Conservation (phyloP, 35 echinoderm and acorn worm species). For the Ophioderma brevispina region DNA sequence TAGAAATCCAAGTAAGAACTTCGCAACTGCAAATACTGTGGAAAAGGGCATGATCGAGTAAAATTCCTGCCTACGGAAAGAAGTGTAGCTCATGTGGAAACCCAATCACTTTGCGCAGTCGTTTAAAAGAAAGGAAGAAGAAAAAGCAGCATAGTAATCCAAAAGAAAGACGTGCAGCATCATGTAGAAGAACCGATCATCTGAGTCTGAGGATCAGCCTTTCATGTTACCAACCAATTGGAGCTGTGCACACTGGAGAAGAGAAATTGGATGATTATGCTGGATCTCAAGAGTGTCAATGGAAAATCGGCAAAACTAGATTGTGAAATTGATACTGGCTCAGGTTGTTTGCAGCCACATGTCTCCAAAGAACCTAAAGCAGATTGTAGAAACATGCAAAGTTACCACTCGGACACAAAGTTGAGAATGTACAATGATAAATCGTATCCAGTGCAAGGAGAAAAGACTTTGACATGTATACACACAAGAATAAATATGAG, state of each 20-base stretch:
- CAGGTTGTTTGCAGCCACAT: conserved; percentile 14
- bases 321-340: conserved; percentile 37
- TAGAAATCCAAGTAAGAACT: too few species aligned
- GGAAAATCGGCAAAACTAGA: neutral
- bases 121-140: too few species aligned
- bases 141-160: too few species aligned
- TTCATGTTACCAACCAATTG: neutral
- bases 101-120: too few species aligned
- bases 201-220: neutral
- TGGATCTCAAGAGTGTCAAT: neutral
- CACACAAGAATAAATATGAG: neutral
- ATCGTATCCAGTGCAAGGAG: neutral
- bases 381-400: neutral
- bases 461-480: neutral
- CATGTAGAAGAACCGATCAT: too few species aligned
- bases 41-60: too few species aligned
- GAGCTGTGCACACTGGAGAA: neutral
- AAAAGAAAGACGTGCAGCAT: too few species aligned
- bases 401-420: neutral
- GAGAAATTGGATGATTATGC: neutral
- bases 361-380: neutral
- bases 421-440: conserved; percentile 12
- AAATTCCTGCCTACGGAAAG: too few species aligned
- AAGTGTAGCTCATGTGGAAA: too few species aligned
- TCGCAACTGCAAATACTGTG: too few species aligned